A percentile compares a stretch with the other conserved stretches of the same genome.
Evolutionary conservation across 1,140 invertebrate genomes (phyloP).

Genomic region (Neodiprion pinetum): DNA sequence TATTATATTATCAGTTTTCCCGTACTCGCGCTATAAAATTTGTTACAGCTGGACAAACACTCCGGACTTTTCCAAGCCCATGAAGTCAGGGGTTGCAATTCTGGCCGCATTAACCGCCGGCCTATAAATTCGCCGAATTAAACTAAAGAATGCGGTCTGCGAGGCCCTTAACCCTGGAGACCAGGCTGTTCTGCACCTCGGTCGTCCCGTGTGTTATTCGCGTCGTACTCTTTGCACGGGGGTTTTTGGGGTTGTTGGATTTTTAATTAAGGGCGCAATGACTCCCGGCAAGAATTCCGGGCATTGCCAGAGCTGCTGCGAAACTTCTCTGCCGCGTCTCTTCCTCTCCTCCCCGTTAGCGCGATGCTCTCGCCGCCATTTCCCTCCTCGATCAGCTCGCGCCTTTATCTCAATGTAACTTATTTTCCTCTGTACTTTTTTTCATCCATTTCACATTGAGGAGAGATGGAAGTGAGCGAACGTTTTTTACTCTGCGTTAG

Average conservation of each 20-base stretch:
- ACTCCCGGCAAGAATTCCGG: constrained; percentile 59
- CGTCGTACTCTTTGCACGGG: constrained; percentile 20
- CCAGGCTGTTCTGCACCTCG: constrained; percentile 47
- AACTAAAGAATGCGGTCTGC: constrained; percentile 63
- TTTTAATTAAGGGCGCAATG: constrained; percentile 64
- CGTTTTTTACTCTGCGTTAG: no score
- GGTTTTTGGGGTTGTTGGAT: constrained; percentile 56
- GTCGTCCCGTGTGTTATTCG: constrained; percentile 19
- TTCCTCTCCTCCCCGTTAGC: constrained; percentile 32
- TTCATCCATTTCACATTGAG: no score
- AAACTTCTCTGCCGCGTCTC: constrained; percentile 39
- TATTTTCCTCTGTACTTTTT: no score
- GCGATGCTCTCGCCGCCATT: constrained; percentile 17
- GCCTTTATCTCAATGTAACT: neutral
- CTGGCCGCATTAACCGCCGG: constrained; percentile 32
- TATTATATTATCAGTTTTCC: no score
- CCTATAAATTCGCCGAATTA: constrained; percentile 64
- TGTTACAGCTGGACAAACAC: no score
- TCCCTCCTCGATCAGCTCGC: constrained; percentile 16
- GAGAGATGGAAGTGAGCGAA: no score
- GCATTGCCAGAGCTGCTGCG: constrained; percentile 42
- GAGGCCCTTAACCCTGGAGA: constrained; percentile 54
- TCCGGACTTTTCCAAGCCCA: no score
- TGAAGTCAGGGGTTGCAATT: neutral
- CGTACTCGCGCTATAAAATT: no score